These are phyloP conservation scores for Pemphredon lugubris DNA, from an alignment of 2,888 invertebrate species.

Conservation along the genomic window DNA sequence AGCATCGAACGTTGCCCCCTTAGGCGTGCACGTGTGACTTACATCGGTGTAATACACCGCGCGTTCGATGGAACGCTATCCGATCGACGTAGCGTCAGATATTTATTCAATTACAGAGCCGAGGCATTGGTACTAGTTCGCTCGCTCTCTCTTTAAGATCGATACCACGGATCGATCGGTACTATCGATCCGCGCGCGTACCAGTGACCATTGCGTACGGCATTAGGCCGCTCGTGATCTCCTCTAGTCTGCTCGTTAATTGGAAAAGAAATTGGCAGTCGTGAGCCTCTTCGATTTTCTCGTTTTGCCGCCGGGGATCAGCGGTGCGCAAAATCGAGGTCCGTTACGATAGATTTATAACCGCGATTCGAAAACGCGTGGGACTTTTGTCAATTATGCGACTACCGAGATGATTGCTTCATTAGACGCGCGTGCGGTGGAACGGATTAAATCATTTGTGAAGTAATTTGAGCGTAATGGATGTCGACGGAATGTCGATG, in stretches of 20 bases:
- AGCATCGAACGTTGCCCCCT: conserved; percentile 18
- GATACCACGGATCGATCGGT: conserved; percentile 27
- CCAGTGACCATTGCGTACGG: conserved; percentile 22
- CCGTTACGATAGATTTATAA: too few relatives aligned
- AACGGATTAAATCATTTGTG: too few relatives aligned
- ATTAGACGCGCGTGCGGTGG: too few relatives aligned
- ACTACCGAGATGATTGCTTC: too few relatives aligned
- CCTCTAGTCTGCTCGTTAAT: conserved; percentile 42
- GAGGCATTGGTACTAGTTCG: conserved; percentile 4
- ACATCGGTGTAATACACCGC: conserved; percentile 9
- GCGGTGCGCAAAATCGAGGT: conserved; percentile 16
- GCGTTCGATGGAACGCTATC: conserved; percentile 16
- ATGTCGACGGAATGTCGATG: too few relatives aligned
- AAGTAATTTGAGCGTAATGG: too few relatives aligned
- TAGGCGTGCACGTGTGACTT: conserved; percentile 40
- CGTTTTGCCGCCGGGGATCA: conserved; percentile 8
- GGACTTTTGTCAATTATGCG: too few relatives aligned
- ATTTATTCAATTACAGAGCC: conserved; percentile 46
- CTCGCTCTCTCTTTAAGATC: conserved; percentile 44
- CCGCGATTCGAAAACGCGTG: too few relatives aligned
- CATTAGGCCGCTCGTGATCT: conserved; percentile 27
- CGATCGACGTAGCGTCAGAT: conserved; percentile 14
- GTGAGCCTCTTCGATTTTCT: conserved; percentile 21
- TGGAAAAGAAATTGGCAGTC: conserved; percentile 40
- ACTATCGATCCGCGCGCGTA: conserved; percentile 17